Evolutionary conservation across 2,888 invertebrate species (phyloP).

Genomic region (Polymixis lichenea): DNA sequence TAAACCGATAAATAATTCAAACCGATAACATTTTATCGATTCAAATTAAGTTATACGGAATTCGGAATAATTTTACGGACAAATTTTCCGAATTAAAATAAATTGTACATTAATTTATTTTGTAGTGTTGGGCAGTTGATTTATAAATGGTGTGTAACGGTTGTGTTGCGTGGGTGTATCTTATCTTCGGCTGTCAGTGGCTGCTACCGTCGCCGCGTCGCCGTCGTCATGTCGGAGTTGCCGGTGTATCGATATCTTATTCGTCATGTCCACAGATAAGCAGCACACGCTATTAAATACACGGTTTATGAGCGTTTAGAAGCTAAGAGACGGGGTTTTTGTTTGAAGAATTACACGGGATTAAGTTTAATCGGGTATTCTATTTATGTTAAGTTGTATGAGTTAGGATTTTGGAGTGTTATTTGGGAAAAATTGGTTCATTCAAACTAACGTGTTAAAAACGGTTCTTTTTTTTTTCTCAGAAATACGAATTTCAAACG

Average conservation of each 20-base stretch:
- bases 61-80: conserved; percentile 56
- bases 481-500: conserved; percentile 22
- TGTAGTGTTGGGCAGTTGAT: conserved; percentile 57
- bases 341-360: neutral
- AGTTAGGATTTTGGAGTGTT: neutral
- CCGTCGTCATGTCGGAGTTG: conserved; percentile 64
- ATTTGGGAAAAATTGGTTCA: neutral
- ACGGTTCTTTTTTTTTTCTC: neutral
- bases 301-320: conserved; percentile 55
- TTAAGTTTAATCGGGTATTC: neutral
- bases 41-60: conserved; percentile 60
- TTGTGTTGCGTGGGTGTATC: conserved; percentile 73
- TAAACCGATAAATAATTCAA: conserved; percentile 58
- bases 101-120: conserved; percentile 58
- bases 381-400: neutral
- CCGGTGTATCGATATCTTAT: conserved; percentile 72
- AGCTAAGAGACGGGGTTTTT: conserved; percentile 13
- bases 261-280: conserved; percentile 80
- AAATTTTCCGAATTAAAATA: conserved; percentile 62
- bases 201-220: conserved; percentile 73
- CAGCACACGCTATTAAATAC: conserved; percentile 78
- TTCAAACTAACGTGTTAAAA: neutral
- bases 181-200: conserved; percentile 80
- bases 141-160: conserved; percentile 64
- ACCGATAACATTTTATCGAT: conserved; percentile 55